Percentiles rank a stretch among this genome's conserved stretches.
Evolutionary conservation across 2,797 vertebrate species (phyloP).

Genomic region (Cuculus canorus): DNA sequence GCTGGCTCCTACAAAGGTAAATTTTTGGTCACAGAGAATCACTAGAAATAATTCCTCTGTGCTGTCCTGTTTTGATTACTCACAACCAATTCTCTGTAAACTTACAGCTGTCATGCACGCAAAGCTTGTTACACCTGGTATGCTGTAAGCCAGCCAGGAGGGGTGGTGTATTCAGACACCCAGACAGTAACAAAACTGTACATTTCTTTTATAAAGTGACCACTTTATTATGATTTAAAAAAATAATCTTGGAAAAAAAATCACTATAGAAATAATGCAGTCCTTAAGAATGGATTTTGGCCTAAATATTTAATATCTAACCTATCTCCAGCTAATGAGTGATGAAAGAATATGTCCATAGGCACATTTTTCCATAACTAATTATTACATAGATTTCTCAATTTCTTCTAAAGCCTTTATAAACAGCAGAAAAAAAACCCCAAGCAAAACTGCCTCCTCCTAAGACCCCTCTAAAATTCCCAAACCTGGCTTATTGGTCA

Average conservation of each 20-base stretch:
- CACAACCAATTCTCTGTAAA: neutral
- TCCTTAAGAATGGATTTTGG: neutral
- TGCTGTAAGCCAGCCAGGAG: accelerated
- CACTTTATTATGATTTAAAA: neutral
- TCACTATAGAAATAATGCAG: neutral
- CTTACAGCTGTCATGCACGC: accelerated
- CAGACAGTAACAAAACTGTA: neutral
- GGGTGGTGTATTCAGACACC: accelerated
- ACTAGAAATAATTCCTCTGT: neutral
- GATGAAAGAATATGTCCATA: neutral
- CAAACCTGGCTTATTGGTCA: neutral
- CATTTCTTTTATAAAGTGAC: neutral
- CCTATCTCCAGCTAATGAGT: neutral
- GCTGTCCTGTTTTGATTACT: neutral
- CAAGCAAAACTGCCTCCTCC: neutral
- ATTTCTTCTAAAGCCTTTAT: neutral
- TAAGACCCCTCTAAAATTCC: neutral
- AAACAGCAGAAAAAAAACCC: neutral
- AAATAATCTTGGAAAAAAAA: neutral
- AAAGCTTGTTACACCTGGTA: neutral
- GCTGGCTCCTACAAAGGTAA: neutral
- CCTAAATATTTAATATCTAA: neutral
- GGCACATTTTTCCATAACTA: neutral
- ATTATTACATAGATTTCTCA: neutral
- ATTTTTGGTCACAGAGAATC: neutral